Percentiles rank a stretch among this genome's conserved stretches.
These are phyloP conservation scores for Bombyx mori DNA, from an alignment of 1,140 invertebrate species.

Conservation along the genomic window ASM3026992v2 NC_085124.1:6129001-6129500, in stretches of 20 bases:
- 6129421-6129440: constrained; percentile 32
- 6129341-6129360: no score
- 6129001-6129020: no score
- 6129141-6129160: no score
- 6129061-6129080: no score
- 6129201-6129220: no score
- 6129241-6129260: not conserved
- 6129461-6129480: constrained; percentile 52
- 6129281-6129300: not conserved
- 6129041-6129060: no score
- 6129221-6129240: not conserved
- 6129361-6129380: not conserved
- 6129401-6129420: constrained; percentile 15
- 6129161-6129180: no score
- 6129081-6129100: no score
- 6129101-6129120: no score
- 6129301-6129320: not conserved
- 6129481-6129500: constrained; percentile 59
- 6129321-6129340: not conserved
- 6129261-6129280: not conserved
- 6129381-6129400: not conserved
- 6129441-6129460: constrained; percentile 47
- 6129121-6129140: no score
- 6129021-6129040: no score
- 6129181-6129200: no score